These are phyloP conservation scores for Romanogobio albipinnatus DNA, from an alignment of 2,113 vertebrate genomes.

Conservation along the genomic window DNA sequence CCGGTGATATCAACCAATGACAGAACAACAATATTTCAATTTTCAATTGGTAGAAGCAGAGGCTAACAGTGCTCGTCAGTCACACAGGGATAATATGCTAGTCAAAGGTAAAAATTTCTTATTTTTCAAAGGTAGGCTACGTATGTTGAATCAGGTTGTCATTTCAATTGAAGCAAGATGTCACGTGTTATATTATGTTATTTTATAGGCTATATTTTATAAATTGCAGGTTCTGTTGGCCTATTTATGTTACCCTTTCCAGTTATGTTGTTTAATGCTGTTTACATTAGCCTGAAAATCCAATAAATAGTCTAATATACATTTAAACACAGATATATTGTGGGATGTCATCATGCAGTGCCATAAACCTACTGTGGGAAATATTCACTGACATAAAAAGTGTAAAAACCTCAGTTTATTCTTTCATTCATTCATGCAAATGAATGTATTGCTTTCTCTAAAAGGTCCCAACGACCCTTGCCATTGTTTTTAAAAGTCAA, in stretches of 20 bases:
- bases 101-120: not conserved
- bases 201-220: not conserved
- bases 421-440: not conserved
- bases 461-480: not conserved
- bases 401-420: not conserved
- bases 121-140: not conserved
- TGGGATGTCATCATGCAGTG: not conserved
- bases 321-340: not conserved
- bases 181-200: not conserved
- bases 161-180: too few species aligned
- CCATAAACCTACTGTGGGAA: not conserved
- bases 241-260: not conserved
- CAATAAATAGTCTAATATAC: not conserved
- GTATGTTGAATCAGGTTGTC: not conserved
- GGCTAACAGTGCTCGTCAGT: not conserved
- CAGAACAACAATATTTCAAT: not conserved
- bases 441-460: not conserved
- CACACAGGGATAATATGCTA: not conserved
- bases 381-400: not conserved
- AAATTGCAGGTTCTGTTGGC: not conserved
- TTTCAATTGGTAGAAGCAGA: not conserved
- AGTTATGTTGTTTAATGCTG: not conserved
- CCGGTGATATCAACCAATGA: constrained; percentile 12
- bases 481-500: not conserved
- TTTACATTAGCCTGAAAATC: not conserved